Conservation (phyloP, 2,797 vertebrate genomes). For the Lacerta agilis region DNA sequence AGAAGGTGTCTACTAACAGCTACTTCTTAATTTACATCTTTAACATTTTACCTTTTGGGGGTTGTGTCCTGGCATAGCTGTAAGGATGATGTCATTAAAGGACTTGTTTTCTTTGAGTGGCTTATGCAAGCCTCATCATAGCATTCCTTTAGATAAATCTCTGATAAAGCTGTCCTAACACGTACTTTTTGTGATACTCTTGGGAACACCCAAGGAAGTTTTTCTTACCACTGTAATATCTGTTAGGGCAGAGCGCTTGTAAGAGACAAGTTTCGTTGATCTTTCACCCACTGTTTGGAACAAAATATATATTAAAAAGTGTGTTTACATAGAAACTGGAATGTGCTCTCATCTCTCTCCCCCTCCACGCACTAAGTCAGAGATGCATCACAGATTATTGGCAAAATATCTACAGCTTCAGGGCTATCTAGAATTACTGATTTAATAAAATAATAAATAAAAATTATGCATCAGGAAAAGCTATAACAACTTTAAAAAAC, state of each 20-base stretch:
- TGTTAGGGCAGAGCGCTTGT: neutral
- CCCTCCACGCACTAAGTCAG: neutral
- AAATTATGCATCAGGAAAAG: neutral
- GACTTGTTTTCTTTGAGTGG: neutral
- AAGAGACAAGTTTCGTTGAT: neutral
- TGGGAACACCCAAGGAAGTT: neutral
- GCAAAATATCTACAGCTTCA: neutral
- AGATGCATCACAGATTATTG: neutral
- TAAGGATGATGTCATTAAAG: conserved; percentile 5
- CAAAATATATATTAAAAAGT: neutral
- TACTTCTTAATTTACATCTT: neutral
- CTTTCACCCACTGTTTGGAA: neutral
- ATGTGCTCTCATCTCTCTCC: neutral
- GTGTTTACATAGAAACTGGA: neutral
- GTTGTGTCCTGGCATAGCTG: neutral
- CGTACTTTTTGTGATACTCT: neutral
- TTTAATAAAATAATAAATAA: neutral
- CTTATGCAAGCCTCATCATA: neutral
- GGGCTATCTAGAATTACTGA: neutral
- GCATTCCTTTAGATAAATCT: neutral
- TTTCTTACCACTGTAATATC: neutral
- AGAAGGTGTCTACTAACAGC: neutral
- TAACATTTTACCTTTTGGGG: neutral
- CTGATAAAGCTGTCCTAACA: neutral
- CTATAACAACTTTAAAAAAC: neutral